Evolutionary conservation across 37 sponge, comb jelly and placozoan genomes (phyloP).

Genomic region (Crambe crambe): DNA sequence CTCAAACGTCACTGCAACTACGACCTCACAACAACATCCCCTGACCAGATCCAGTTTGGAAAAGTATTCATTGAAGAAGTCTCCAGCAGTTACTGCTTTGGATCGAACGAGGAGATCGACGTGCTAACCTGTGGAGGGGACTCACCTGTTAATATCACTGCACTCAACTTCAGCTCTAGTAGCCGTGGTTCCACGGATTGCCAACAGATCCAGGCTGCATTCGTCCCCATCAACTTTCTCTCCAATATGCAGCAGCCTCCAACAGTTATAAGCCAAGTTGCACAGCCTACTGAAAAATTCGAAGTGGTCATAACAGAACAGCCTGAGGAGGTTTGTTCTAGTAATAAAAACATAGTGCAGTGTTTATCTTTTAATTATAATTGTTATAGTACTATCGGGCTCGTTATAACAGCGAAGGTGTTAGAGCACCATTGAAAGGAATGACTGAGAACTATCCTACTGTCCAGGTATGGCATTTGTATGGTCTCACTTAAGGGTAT

Average conservation of each 20-base stretch:
- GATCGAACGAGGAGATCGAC: neutral
- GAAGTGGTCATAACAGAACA: conserved; percentile 53
- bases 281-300: neutral
- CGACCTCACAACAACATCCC: neutral
- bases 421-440: conserved; percentile 79
- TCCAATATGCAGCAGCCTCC: conserved; percentile 5
- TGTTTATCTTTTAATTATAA: conserved; percentile 1
- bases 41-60: neutral
- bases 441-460: conserved; percentile 57
- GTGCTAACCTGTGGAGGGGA: neutral
- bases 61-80: neutral
- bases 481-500: no score
- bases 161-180: neutral
- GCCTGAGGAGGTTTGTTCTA: conserved; percentile 69
- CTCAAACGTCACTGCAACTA: neutral
- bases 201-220: neutral
- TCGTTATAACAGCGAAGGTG: conserved; percentile 78
- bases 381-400: conserved; percentile 74
- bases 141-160: neutral
- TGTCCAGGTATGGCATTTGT: conserved; percentile 62
- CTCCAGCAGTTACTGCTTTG: neutral
- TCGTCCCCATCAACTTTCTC: neutral
- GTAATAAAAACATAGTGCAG: neutral
- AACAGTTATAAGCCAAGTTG: neutral
- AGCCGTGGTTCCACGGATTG: neutral